phyloP scores from a whole-genome alignment of 2,113 vertebrate genomes.

The Sinocyclocheilus anshuiensis region DNA sequence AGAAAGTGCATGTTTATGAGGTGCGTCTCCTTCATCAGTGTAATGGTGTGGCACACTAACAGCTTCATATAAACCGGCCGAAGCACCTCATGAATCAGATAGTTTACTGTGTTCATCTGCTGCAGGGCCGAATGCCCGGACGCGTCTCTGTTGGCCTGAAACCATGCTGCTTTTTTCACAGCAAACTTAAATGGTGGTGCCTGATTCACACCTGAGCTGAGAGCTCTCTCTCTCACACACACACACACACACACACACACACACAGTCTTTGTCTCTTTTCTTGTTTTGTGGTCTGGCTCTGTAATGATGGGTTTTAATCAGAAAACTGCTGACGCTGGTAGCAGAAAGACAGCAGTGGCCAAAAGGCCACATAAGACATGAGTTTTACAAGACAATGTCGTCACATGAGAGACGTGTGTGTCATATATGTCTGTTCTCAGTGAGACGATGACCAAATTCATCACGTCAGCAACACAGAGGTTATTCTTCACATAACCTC shows the following conservation, averaged over 20 bases:
- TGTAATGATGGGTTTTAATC: slow-evolving; percentile 41
- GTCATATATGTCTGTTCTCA: background rate
- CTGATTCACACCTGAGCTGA: slow-evolving; percentile 47
- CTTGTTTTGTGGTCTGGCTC: too few species aligned
- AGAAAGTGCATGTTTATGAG: background rate
- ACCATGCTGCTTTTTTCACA: slow-evolving; percentile 36
- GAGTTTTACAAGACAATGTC: background rate
- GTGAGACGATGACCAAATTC: too few species aligned
- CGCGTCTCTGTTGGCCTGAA: slow-evolving; percentile 34
- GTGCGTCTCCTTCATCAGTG: background rate
- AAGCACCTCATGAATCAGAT: background rate
- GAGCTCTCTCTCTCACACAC: slow-evolving; percentile 4
- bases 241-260: slow-evolving; percentile 7
- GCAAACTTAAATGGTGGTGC: slow-evolving; percentile 26
- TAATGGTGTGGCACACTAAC: background rate
- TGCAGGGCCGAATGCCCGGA: slow-evolving; percentile 45
- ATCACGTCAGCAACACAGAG: background rate
- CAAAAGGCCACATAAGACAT: slow-evolving; percentile 20
- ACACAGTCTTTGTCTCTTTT: too few species aligned
- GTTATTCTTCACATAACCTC: too few species aligned
- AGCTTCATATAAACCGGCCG: background rate
- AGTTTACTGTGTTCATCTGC: background rate
- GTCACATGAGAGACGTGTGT: background rate
- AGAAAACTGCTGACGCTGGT: slow-evolving; percentile 20
- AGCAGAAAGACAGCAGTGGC: background rate